phyloP scores from a whole-genome alignment of 2,888 invertebrate species.

The Ptilodon capucinus region DNA sequence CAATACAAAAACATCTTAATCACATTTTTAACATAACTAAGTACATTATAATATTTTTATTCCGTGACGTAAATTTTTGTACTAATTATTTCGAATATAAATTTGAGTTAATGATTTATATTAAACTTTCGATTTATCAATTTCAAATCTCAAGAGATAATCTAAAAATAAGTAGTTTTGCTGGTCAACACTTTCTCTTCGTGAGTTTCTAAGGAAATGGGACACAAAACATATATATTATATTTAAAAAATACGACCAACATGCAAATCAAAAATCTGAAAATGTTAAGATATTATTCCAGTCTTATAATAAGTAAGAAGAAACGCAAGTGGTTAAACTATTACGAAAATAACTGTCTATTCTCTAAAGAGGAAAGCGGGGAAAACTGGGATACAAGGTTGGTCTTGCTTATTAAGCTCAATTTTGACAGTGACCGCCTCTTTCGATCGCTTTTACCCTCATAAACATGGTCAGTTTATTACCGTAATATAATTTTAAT shows the following conservation, averaged over 20 bases:
- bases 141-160: constrained; percentile 1
- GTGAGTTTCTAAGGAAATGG: not conserved
- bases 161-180: not conserved
- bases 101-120: constrained; percentile 25
- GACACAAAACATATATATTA: not conserved
- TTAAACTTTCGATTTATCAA: constrained; percentile 10
- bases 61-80: constrained; percentile 39
- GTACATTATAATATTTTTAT: constrained; percentile 29
- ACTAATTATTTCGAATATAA: constrained; percentile 38
- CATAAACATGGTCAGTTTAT: constrained; percentile 40
- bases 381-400: constrained; percentile 23
- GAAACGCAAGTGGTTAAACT: not conserved
- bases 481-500: constrained; percentile 20
- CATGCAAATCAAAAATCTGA: not conserved
- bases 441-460: not conserved
- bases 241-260: too few relatives aligned
- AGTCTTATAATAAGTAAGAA: not conserved
- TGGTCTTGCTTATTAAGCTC: not conserved
- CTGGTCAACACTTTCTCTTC: not conserved
- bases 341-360: constrained; percentile 23
- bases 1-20: constrained; percentile 34
- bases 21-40: constrained; percentile 29
- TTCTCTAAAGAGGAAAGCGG: constrained; percentile 27
- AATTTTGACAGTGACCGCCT: constrained; percentile 5
- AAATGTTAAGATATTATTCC: not conserved